A percentile compares a stretch with the other conserved stretches of the same genome.
phyloP scores from a whole-genome alignment of 2,797 vertebrate species.

The Hypotaenidia philippensis region DNA sequence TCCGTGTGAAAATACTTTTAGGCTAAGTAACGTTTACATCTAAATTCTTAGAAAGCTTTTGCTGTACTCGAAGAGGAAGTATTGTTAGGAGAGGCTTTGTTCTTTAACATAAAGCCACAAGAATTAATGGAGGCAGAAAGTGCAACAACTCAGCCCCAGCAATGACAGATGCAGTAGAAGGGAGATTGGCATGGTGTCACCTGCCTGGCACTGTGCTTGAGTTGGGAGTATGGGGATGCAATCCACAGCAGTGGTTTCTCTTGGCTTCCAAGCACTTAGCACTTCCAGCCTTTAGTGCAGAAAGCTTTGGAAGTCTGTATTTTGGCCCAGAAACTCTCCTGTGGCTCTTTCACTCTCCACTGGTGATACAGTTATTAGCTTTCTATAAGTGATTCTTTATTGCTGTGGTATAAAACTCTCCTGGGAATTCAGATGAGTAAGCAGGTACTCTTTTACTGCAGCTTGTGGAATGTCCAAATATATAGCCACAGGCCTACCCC shows the following conservation, averaged over 20 bases:
- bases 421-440: background rate
- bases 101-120: background rate
- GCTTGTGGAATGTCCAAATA: background rate
- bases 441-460: slow-evolving; percentile 22
- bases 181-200: background rate
- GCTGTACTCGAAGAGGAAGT: background rate
- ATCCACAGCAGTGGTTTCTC: background rate
- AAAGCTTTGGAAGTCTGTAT: background rate
- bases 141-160: background rate
- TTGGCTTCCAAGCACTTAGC: background rate
- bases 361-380: background rate
- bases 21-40: background rate
- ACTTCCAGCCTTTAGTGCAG: background rate
- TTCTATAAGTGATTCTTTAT: slow-evolving; percentile 29
- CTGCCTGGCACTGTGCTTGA: fast-evolving
- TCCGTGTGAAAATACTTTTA: background rate
- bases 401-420: slow-evolving; percentile 32
- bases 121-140: background rate
- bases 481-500: background rate
- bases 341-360: background rate
- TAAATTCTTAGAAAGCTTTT: slow-evolving; percentile 18
- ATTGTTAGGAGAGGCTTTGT: background rate
- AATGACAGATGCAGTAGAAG: background rate
- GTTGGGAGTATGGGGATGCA: fast-evolving
- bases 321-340: background rate